Evolutionary conservation across 2,888 invertebrate species (phyloP), one percentile per base, ranked within the genome.

Genomic region (Arge pagana): DNA sequence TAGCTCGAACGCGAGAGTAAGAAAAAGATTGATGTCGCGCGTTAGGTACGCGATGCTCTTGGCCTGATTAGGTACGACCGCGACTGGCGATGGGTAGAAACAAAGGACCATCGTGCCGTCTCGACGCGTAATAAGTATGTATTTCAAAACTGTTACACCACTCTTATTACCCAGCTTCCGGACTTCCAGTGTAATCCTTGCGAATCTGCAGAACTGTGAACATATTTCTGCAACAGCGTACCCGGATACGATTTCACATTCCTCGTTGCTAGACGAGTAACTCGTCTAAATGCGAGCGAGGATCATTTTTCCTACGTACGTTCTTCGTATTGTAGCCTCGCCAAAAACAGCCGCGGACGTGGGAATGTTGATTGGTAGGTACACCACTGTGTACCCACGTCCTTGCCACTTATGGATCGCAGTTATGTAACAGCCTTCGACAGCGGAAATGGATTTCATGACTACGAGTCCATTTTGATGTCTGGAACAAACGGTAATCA

Each of bases 61-160:
- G 72, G 69, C 72, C 72, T 71, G 65, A 58, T 72, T 72, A n/a
- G n/a, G n/a, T n/a, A 66, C 66, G 67, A 64, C 61, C 63, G 57
- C 24, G 43, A 19, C 48, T 26, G 24, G 37, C 10, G 30, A 33
- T 35, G 33, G 45, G 31, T 45, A 45, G 31, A 45, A 45, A 45
- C 45, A 45, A 45, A 45, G n/a, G n/a, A n/a, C n/a, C 45, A 35
- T 31, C 15, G 13, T 24, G 33, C 35, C 35, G 45, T 45, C 15
- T 31, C 45, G n/a, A n/a, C n/a, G n/a, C 23, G 16, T 45, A 33
- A 35, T 33, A 45, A 45, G n/a, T n/a, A n/a, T n/a, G n/a, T 45
- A 23, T 45, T 45, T 45, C 45, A 16, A 45, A 45, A 45, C 45
- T n/a, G n/a, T n/a, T n/a, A n/a, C n/a, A n/a, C n/a, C n/a, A n/a